Conservation (phyloP, 1,140 invertebrate genomes). For the Drosophila oshimai region DNA sequence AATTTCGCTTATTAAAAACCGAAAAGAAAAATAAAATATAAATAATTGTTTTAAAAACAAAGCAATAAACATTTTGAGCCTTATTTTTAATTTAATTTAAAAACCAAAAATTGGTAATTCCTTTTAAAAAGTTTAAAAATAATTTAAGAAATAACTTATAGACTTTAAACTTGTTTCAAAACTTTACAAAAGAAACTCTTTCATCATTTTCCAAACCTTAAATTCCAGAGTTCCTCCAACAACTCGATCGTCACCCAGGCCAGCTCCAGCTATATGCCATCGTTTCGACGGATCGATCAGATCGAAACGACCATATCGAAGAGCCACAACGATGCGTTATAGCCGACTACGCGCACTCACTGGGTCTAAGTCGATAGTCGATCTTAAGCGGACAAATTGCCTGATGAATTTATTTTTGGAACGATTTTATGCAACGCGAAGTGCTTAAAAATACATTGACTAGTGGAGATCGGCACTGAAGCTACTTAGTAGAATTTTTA, state of each 20-base stretch:
- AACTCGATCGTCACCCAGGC: conserved; percentile 80
- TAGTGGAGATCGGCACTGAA: conserved; percentile 35
- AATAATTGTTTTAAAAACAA: too few species aligned
- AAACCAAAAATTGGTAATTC: too few species aligned
- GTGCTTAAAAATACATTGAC: conserved; percentile 4
- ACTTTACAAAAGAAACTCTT: too few species aligned
- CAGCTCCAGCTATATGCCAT: conserved; percentile 74
- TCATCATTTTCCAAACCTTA: background rate
- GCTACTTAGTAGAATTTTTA: conserved; percentile 57
- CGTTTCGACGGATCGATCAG: conserved; percentile 79
- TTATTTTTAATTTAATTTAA: too few species aligned
- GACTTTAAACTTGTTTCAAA: too few species aligned
- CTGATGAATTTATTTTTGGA: conserved; percentile 69
- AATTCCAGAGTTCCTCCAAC: conserved; percentile 75
- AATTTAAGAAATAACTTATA: too few species aligned
- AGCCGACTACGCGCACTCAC: conserved; percentile 67
- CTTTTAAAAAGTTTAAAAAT: too few species aligned
- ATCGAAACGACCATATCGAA: conserved; percentile 77
- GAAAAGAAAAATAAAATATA: too few species aligned
- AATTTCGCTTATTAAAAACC: too few species aligned
- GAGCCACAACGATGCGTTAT: conserved; percentile 81
- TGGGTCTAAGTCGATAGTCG: conserved; percentile 59
- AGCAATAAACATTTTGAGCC: too few species aligned
- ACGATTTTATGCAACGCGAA: conserved; percentile 51
- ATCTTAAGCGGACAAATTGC: conserved; percentile 27